Conservation (phyloP, 2,888 invertebrate species). For the Lottia scabra region DNA sequence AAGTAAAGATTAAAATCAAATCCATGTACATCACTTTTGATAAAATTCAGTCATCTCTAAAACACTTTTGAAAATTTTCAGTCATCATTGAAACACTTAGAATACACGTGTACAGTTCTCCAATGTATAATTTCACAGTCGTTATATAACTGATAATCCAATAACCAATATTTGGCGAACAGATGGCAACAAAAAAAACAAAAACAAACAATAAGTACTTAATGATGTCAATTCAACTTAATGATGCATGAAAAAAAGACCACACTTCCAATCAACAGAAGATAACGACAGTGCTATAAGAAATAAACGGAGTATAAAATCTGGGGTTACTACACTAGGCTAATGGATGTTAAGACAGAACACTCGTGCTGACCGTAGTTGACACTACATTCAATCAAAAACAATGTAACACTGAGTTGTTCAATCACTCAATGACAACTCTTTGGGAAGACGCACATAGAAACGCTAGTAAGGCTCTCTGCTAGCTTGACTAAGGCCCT, state of each 20-base stretch:
- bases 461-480: no score
- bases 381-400: constrained; percentile 2
- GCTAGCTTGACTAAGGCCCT: no score
- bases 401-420: neutral
- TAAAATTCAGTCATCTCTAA: neutral
- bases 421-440: neutral
- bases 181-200: no score
- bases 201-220: no score
- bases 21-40: neutral
- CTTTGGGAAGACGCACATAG: no score
- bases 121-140: neutral
- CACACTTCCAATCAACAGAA: no score
- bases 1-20: neutral
- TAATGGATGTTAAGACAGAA: neutral
- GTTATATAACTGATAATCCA: neutral
- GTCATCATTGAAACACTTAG: neutral
- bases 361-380: neutral
- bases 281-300: no score
- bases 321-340: neutral
- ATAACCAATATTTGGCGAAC: neutral
- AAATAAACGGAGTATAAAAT: neutral
- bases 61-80: neutral
- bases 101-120: neutral
- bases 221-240: no score
- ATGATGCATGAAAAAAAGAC: no score